These are phyloP conservation scores for Anoura caudifer DNA, from an alignment of 2,113 vertebrate species.

Conservation along the genomic window DNA sequence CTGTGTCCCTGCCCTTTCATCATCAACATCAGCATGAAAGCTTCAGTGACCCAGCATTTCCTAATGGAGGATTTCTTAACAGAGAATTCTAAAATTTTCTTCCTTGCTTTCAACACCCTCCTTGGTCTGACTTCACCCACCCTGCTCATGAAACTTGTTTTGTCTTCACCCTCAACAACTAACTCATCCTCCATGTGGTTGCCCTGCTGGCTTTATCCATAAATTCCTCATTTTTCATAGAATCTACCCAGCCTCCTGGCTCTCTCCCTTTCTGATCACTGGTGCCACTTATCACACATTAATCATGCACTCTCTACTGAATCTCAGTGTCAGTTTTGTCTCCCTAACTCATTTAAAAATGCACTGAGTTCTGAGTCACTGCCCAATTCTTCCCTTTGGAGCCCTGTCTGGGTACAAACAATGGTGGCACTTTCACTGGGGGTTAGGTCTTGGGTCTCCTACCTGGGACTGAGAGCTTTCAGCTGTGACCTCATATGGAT, in stretches of 20 bases:
- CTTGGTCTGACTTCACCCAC: neutral
- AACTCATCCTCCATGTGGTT: neutral
- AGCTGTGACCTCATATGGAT: neutral
- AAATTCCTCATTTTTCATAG: neutral
- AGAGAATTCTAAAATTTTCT: neutral
- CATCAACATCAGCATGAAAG: neutral
- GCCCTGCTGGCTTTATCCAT: neutral
- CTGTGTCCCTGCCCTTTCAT: neutral
- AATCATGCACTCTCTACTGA: neutral
- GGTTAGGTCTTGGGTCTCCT: neutral
- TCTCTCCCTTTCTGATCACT: neutral
- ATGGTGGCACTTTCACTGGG: neutral
- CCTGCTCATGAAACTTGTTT: conserved; percentile 28
- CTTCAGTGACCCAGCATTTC: neutral
- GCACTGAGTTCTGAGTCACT: neutral
- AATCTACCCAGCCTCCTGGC: neutral
- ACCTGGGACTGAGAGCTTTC: neutral
- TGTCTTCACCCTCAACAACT: neutral
- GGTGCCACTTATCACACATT: neutral
- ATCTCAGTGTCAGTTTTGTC: neutral
- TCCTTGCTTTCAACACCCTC: neutral
- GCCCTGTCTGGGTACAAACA: neutral
- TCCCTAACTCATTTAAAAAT: neutral
- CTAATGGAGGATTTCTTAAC: neutral
- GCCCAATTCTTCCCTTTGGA: neutral